Conservation (phyloP, 2,888 invertebrate genomes). For the Oasisia sp. region DNA sequence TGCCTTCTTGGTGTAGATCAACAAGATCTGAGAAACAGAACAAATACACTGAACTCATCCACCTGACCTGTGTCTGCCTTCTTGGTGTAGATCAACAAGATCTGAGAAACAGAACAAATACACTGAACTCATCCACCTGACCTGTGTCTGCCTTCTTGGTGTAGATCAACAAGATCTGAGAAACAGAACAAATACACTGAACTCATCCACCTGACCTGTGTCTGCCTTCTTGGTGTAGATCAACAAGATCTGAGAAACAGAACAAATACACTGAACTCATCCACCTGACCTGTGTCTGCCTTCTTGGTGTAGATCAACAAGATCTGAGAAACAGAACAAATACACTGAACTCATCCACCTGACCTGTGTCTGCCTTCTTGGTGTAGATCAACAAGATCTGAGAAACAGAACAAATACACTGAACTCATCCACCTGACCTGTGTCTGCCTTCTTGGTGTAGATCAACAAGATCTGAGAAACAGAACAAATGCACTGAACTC, state of each 20-base stretch:
- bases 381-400: not conserved
- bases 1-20: not conserved
- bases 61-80: not conserved
- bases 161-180: not conserved
- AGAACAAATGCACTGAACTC: constrained; percentile 70
- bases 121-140: constrained; percentile 70
- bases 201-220: constrained; percentile 60
- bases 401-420: constrained; percentile 64
- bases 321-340: not conserved
- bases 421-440: constrained; percentile 66
- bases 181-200: constrained; percentile 67
- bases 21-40: not conserved
- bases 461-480: not conserved
- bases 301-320: not conserved
- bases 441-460: not conserved
- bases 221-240: not conserved
- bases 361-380: not conserved
- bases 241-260: not conserved
- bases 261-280: constrained; percentile 70
- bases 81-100: not conserved
- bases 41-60: constrained; percentile 73
- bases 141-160: not conserved
- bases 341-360: constrained; percentile 70
- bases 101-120: not conserved
- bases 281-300: not conserved